Conservation (phyloP, 1,140 invertebrate genomes). For the Zaprionus capensis region DNA sequence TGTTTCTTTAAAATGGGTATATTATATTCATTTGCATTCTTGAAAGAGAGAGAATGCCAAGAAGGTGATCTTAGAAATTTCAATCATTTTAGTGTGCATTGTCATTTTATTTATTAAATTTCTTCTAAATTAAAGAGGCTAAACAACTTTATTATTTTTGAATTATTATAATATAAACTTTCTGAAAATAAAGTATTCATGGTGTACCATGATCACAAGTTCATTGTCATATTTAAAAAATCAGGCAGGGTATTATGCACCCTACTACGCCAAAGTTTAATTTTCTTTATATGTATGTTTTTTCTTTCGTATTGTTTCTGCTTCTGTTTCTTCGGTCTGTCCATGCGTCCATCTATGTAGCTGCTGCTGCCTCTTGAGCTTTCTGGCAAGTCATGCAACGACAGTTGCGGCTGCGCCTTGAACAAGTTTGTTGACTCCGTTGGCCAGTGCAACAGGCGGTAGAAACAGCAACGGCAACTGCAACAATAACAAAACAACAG, state of each 20-base stretch:
- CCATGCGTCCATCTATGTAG: neutral
- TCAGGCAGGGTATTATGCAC: neutral
- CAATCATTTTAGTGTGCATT: conserved; percentile 2
- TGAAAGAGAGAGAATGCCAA: neutral
- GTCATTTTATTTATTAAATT: neutral
- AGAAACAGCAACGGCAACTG: conserved; percentile 2
- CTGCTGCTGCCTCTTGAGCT: conserved; percentile 24
- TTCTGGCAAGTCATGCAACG: conserved; percentile 63
- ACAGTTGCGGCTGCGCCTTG: conserved; percentile 56
- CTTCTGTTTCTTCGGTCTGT: conserved; percentile 16
- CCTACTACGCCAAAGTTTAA: neutral
- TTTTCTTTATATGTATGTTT: neutral
- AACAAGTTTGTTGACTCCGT: conserved; percentile 75
- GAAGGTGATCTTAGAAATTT: neutral
- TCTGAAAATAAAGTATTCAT: too few relatives aligned
- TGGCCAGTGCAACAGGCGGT: conserved; percentile 52
- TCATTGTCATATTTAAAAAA: neutral
- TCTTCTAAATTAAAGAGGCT: neutral
- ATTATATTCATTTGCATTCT: neutral
- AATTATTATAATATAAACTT: too few relatives aligned
- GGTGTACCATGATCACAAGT: too few relatives aligned
- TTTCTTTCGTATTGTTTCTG: conserved; percentile 20
- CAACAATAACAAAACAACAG: conserved; percentile 30
- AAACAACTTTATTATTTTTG: too few relatives aligned
- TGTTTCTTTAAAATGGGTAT: neutral